Evolutionary conservation across 2,888 invertebrate genomes (phyloP), one percentile per base, ranked within the genome.

Genomic region (Drosophila quinaria): DNA sequence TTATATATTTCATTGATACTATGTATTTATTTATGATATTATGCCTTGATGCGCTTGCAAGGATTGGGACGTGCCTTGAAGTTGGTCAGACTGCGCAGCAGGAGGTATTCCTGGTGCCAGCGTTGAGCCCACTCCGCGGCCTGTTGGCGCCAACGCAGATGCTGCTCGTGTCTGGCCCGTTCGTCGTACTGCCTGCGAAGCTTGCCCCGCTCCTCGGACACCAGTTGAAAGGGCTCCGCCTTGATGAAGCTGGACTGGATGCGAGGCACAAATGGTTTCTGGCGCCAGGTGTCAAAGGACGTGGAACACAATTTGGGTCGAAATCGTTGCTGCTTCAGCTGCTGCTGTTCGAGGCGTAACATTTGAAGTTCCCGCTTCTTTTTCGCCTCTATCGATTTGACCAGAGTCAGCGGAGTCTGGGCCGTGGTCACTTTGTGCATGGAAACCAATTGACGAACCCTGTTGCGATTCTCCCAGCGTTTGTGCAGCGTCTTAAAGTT

Each of bases 41-140:
- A 8, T 33, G 37, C 41, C 6, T n/a, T 47, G 6, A 56, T 29
- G 41, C 54, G 58, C 19, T 67, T 74, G 66, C 74, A 74, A 8
- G 78, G 81, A 78, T 67, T 85, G 0, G 88, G 78, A 1, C 13
- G 44, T 8, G 90, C 86, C 51, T 81, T 87, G 8, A 87, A 89
- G 1, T 56, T 44, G 0, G 86, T 89, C 44, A 58, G 13, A 2
- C 70, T 69, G 0, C 86, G 80, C 3, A 69, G 39, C 15, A 42
- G 5, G 0, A 41, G 0, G 10, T 51, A 69, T 8, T 87, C 76
- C 0, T 15, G 13, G 0, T 39, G 42, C 8, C 70, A 60, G 4
- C 42, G 60, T 1, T 52, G 60, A 0, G 54, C 22, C 58, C 66
- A 70, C 3, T 65, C 64, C 3, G 31, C 4, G 0, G 58, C 22